These are phyloP conservation scores for Clivina fossor DNA, from an alignment of 2,888 invertebrate species.

Conservation along the genomic window DNA sequence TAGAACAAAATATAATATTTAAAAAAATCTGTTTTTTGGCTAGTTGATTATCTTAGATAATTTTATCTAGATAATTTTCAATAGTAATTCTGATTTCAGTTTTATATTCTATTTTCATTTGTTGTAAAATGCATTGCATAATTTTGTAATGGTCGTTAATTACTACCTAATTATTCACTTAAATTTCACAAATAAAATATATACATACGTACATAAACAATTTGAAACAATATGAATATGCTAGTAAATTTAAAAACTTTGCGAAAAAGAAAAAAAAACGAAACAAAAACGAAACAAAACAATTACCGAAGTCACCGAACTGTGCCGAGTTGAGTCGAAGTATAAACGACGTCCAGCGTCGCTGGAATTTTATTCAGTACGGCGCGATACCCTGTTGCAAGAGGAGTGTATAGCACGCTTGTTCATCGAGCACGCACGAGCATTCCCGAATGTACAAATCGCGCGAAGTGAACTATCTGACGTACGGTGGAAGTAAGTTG, in stretches of 20 bases:
- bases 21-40: too few relatives aligned
- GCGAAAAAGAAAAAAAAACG: constrained; percentile 4
- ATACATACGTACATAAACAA: too few relatives aligned
- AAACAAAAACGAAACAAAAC: constrained; percentile 11
- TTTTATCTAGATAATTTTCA: too few relatives aligned
- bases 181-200: constrained; percentile 8
- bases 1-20: too few relatives aligned
- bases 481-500: too few relatives aligned
- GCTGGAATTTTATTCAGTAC: constrained; percentile 19
- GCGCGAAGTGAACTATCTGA: too few relatives aligned
- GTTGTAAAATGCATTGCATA: background rate
- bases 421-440: constrained; percentile 2
- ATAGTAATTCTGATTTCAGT: too few relatives aligned
- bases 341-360: constrained; percentile 5
- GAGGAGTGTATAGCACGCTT: constrained; percentile 3
- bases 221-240: too few relatives aligned
- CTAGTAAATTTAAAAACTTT: too few relatives aligned
- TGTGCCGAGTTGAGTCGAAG: constrained; percentile 7
- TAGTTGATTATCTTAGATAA: too few relatives aligned
- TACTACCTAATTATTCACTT: constrained; percentile 2
- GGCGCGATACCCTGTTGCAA: constrained; percentile 8
- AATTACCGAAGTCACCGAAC: constrained; percentile 9
- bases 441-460: constrained; percentile 10
- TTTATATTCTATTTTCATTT: too few relatives aligned
- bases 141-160: background rate